These are phyloP conservation scores for Neotoma lepida DNA, from an alignment of 2,113 vertebrate genomes.

Conservation along the genomic window DNA sequence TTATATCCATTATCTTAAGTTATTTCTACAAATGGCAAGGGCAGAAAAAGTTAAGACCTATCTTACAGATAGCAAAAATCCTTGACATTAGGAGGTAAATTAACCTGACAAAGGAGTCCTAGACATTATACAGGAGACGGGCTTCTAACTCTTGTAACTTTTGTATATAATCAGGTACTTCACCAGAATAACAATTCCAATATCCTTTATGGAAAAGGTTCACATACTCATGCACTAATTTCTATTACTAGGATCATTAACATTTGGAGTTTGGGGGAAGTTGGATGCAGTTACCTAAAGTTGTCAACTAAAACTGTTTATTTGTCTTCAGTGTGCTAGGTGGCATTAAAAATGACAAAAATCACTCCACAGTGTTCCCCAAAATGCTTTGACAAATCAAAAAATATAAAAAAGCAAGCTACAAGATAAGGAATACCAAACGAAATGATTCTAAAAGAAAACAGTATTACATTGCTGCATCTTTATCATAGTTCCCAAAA, in stretches of 20 bases:
- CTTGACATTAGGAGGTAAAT: neutral
- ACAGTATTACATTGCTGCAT: neutral
- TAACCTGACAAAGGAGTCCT: neutral
- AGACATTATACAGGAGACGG: neutral
- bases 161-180: neutral
- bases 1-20: neutral
- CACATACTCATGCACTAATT: neutral
- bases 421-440: slow-evolving; percentile 11
- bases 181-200: neutral
- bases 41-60: neutral
- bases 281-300: neutral
- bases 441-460: slow-evolving; percentile 17
- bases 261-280: neutral
- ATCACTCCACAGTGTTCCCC: neutral
- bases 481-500: slow-evolving; percentile 17
- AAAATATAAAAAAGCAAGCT: neutral
- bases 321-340: neutral
- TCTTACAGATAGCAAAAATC: neutral
- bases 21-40: neutral
- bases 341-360: slow-evolving; percentile 27
- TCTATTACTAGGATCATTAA: neutral
- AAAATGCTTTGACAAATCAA: slow-evolving; percentile 21
- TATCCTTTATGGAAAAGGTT: neutral
- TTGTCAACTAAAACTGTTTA: slow-evolving; percentile 17
- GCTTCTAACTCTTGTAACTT: neutral